phyloP scores from a whole-genome alignment of 2,113 vertebrate genomes.

The Campylorhamphus procurvoides region DNA sequence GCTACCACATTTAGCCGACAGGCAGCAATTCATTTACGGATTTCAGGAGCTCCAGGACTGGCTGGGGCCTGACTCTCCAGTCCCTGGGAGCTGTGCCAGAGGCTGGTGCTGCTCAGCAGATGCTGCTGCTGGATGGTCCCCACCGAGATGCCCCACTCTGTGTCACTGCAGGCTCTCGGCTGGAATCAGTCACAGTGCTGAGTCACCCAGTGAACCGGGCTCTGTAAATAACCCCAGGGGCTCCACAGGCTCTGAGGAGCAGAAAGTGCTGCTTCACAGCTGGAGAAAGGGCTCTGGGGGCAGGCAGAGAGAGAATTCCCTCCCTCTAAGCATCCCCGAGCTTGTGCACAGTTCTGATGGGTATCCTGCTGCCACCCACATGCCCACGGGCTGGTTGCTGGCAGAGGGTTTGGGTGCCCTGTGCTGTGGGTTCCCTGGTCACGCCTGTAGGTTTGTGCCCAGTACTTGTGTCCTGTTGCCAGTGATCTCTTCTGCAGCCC shows the following conservation, averaged over 20 bases:
- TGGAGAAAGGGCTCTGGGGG: background rate
- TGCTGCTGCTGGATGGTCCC: rapidly evolving
- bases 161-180: rapidly evolving
- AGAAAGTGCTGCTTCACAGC: background rate
- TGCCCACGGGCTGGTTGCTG: background rate
- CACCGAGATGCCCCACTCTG: background rate
- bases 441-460: background rate
- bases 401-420: background rate
- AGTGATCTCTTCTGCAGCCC: background rate
- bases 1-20: background rate
- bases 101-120: rapidly evolving
- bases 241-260: background rate
- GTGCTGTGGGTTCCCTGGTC: background rate
- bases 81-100: background rate
- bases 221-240: background rate
- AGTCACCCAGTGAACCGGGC: background rate
- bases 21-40: background rate
- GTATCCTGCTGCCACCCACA: background rate
- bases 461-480: background rate
- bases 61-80: rapidly evolving
- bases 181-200: background rate
- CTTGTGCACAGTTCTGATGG: rapidly evolving
- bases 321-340: background rate
- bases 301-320: background rate
- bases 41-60: background rate